A percentile compares a stretch with the other conserved stretches of the same genome.
Evolutionary conservation across 1,140 invertebrate species (phyloP).

Genomic region (Bradynema listronoti): DNA sequence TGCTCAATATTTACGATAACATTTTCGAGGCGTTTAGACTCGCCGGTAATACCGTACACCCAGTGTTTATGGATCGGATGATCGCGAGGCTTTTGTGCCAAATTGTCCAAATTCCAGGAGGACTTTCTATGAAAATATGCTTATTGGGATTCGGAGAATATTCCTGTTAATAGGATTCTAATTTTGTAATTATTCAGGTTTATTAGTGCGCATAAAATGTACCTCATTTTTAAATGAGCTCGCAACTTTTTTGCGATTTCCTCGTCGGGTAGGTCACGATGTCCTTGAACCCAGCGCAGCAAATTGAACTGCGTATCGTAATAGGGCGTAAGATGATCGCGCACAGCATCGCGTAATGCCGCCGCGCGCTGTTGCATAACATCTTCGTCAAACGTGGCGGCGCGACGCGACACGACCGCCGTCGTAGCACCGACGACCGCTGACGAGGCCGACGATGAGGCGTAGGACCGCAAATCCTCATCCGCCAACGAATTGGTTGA

Average conservation of each 20-base stretch:
- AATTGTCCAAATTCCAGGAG: slow-evolving; percentile 45
- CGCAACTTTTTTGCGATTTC: slow-evolving; percentile 38
- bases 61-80: slow-evolving; percentile 50
- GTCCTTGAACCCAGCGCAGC: slow-evolving; percentile 45
- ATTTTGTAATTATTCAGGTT: slow-evolving; percentile 10
- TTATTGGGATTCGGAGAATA: too few relatives aligned
- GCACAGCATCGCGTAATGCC: slow-evolving; percentile 31
- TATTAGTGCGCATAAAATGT: neutral
- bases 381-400: too few relatives aligned
- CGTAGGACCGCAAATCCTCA: too few relatives aligned
- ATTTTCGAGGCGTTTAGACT: slow-evolving; percentile 41
- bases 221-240: slow-evolving; percentile 40
- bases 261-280: slow-evolving; percentile 11
- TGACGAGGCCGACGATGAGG: too few relatives aligned
- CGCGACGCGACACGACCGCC: too few relatives aligned
- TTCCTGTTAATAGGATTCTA: too few relatives aligned
- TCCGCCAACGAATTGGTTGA: too few relatives aligned
- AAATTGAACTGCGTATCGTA: slow-evolving; percentile 49
- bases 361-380: slow-evolving; percentile 17
- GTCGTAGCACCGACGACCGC: too few relatives aligned
- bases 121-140: slow-evolving; percentile 32
- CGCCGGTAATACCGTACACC: slow-evolving; percentile 44
- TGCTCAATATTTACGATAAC: slow-evolving; percentile 51
- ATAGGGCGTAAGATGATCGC: slow-evolving; percentile 40
- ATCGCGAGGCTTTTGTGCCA: slow-evolving; percentile 25